These are phyloP conservation scores for Phoenoteleia sp. DNA, from an alignment of 2,888 invertebrate genomes.

Conservation along the genomic window DNA sequence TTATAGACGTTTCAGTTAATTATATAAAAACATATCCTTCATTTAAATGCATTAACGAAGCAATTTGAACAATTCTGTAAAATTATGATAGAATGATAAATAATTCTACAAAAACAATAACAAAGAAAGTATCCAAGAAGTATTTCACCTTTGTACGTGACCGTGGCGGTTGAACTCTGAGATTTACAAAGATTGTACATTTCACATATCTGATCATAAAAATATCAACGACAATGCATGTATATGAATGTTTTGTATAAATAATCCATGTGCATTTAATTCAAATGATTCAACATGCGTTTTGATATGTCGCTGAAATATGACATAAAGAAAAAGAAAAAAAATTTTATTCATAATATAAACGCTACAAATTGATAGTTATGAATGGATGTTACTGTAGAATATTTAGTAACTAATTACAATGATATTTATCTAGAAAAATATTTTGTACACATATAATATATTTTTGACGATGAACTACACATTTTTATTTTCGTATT, in stretches of 20 bases:
- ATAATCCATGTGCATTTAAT: conserved; percentile 13
- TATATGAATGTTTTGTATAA: conserved; percentile 29
- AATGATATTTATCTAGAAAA: too few relatives aligned
- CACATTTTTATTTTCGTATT: too few relatives aligned
- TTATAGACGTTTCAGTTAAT: background rate
- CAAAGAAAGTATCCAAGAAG: conserved; percentile 34
- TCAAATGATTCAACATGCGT: too few relatives aligned
- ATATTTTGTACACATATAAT: too few relatives aligned
- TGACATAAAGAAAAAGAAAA: background rate
- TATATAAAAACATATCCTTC: background rate
- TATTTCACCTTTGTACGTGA: conserved; percentile 50
- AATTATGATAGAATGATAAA: background rate
- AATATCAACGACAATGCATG: conserved; percentile 10
- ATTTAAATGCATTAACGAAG: background rate
- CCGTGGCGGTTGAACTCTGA: conserved; percentile 41
- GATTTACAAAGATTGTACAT: conserved; percentile 35
- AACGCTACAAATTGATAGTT: too few relatives aligned
- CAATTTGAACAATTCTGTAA: background rate
- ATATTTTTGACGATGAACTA: too few relatives aligned
- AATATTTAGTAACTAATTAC: too few relatives aligned
- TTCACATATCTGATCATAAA: conserved; percentile 34
- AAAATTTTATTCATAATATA: too few relatives aligned
- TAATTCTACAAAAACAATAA: background rate
- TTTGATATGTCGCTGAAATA: background rate
- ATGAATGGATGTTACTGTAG: too few relatives aligned